phyloP scores from a whole-genome alignment of 2,113 vertebrate species.

The Cardinalis cardinalis region DNA sequence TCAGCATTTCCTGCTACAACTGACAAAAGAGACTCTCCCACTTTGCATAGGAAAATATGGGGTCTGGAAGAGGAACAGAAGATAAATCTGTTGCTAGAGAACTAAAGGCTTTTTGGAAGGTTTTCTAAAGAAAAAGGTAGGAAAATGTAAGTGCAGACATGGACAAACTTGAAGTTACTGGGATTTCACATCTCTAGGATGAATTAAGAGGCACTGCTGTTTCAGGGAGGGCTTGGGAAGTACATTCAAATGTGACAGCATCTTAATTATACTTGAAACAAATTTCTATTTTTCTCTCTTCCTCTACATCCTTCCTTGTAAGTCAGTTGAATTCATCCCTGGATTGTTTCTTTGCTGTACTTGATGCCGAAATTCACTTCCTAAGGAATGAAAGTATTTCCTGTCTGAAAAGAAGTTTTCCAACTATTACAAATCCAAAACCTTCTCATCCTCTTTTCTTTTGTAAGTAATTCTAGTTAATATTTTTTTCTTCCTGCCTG shows the following conservation, averaged over 20 bases:
- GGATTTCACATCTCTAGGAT: neutral
- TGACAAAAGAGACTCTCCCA: neutral
- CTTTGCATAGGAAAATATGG: neutral
- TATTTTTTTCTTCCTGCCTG: neutral
- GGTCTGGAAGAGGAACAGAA: neutral
- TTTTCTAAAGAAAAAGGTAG: neutral
- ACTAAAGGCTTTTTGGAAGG: neutral
- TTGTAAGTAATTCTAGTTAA: neutral
- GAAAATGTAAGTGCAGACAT: neutral
- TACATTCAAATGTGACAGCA: neutral
- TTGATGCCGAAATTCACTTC: neutral
- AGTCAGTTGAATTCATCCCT: neutral
- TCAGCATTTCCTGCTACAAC: neutral
- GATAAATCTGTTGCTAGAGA: neutral
- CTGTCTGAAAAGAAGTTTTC: neutral
- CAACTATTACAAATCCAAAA: neutral
- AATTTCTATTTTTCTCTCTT: neutral
- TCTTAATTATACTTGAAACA: neutral
- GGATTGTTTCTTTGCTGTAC: neutral
- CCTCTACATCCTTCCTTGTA: neutral
- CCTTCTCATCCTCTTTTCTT: neutral
- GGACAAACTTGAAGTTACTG: neutral
- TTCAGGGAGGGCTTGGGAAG: neutral
- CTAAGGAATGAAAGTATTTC: neutral
- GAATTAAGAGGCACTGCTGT: neutral